Evolutionary conservation across 2,797 vertebrate genomes (phyloP), one percentile per base, ranked within the genome.

Genomic region (Caiman crocodilus): DNA sequence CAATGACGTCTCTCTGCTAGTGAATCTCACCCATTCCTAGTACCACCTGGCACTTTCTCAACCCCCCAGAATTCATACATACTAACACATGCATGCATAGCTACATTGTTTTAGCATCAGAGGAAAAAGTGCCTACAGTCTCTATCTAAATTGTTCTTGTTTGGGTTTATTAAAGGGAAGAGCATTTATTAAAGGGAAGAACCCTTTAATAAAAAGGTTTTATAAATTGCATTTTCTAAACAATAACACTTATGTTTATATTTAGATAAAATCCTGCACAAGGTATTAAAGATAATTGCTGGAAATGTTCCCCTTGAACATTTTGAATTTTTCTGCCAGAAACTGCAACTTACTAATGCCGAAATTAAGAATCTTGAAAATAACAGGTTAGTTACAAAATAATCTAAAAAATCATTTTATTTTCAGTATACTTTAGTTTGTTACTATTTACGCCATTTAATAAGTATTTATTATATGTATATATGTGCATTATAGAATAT

Each of bases 241-340:
- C 13, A 76, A 42, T 94, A 88, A 84, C 58, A 64, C 69, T 94
- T 93, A 30, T 94, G 14, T 90, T 96, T 85, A 89, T 95, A 94
- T 96, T 20, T 76, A 98, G 98, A 97, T 84, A 97, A 96, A 94
- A 96, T 98, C 57, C 82, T 98, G 94, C 92, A 92, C 67, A 97
- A 97, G 81, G 92, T 97, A 76, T 93, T 97, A 84, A 94, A 88
- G 35, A 94, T 95, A 71, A 89, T 98, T 88, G 95, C 97, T 87
- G 93, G 82, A 57, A 95, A 94, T 55, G 90, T 98, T 30, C 55
- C 85, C 65, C 73, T 85, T 81, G 93, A 77, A 74, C 91, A 94
- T 87, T 97, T 98, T 87, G 85, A 94, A 74, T 95, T 96, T 94
- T 96, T 98, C 78, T 97, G 97, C 88, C 93, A 96, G 93, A 98